A percentile compares a stretch with the other conserved stretches of the same genome.
Conservation (phyloP, 1,140 invertebrate genomes). For the Choristoneura fumiferana region DNA sequence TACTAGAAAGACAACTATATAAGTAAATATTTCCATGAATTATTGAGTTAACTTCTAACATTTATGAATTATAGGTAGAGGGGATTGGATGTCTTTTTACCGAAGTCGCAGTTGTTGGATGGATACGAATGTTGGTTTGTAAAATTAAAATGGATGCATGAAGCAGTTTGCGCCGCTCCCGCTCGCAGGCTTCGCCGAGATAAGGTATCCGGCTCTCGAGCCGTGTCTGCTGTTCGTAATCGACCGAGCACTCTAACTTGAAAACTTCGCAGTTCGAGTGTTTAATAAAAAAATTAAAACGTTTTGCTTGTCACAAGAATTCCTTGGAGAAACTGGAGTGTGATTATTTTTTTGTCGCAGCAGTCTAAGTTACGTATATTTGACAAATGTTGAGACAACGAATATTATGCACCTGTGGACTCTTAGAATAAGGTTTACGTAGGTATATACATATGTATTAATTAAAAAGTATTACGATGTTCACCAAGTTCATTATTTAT, state of each 20-base stretch:
- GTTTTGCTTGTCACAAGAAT: neutral
- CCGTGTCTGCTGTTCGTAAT: slow-evolving; percentile 5
- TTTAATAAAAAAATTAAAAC: neutral
- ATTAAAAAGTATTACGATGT: no score
- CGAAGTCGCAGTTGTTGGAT: neutral
- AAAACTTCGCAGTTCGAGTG: slow-evolving; percentile 5
- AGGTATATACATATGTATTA: no score
- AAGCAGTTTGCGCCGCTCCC: no score
- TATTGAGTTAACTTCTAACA: neutral
- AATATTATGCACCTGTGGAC: no score
- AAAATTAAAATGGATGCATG: neutral
- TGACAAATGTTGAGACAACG: no score
- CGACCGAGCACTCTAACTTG: slow-evolving; percentile 6
- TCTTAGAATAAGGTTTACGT: no score
- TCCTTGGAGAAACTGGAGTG: neutral
- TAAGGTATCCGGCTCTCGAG: neutral
- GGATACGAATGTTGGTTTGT: neutral
- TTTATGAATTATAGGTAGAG: no score
- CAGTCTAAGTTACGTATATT: no score
- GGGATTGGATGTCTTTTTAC: no score
- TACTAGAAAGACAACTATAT: neutral
- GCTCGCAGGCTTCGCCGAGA: no score
- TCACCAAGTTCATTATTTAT: no score
- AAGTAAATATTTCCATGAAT: slow-evolving; percentile 14
- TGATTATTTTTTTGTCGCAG: neutral